phyloP scores from a whole-genome alignment of 2,113 vertebrate genomes.

The Campylorhamphus procurvoides region DNA sequence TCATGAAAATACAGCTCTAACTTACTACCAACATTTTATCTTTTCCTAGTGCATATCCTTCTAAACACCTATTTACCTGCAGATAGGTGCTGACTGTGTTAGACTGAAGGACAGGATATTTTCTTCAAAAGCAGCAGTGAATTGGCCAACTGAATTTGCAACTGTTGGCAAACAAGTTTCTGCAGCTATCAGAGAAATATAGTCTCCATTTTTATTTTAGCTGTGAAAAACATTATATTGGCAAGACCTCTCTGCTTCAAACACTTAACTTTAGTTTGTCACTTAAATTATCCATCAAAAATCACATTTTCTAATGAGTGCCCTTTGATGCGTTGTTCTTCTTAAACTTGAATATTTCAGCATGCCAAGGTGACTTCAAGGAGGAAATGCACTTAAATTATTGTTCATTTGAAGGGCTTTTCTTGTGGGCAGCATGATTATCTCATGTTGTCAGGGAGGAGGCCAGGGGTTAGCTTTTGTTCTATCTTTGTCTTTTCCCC shows the following conservation, averaged over 20 bases:
- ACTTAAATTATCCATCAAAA: conserved; percentile 62
- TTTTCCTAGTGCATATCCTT: neutral
- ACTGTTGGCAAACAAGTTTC: neutral
- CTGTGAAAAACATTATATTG: conserved; percentile 15
- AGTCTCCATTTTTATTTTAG: neutral
- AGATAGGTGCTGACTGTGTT: neutral
- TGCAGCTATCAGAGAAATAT: neutral
- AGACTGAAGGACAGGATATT: neutral
- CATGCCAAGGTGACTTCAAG: conserved; percentile 55
- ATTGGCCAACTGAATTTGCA: neutral
- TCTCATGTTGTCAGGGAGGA: conserved; percentile 46
- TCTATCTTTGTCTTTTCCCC: conserved; percentile 28
- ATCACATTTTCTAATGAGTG: conserved; percentile 40
- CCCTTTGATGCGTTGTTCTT: conserved; percentile 49
- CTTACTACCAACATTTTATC: neutral
- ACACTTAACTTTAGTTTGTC: conserved; percentile 38
- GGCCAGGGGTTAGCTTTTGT: conserved; percentile 42
- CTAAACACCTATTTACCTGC: neutral
- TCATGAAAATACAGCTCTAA: neutral
- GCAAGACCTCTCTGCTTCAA: conserved; percentile 34
- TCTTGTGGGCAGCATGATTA: conserved; percentile 51
- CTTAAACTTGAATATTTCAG: conserved; percentile 45
- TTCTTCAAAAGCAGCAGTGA: neutral
- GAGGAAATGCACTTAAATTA: conserved; percentile 57
- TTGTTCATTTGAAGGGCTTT: conserved; percentile 52